A percentile compares a stretch with the other conserved stretches of the same genome.
Conservation (phyloP, 2,888 invertebrate species). For the Cheilosia vulpina region DNA sequence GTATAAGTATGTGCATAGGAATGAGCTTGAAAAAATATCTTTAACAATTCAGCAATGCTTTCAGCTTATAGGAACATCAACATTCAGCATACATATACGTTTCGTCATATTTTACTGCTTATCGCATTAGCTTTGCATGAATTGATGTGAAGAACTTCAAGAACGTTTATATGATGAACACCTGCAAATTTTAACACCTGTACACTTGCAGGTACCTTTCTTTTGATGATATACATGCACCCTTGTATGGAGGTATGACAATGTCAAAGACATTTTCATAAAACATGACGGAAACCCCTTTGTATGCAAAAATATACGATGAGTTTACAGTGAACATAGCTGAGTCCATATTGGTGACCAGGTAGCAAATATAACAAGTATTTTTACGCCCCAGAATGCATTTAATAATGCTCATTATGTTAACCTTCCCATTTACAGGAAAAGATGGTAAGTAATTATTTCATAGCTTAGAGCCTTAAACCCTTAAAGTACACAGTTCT, state of each 20-base stretch:
- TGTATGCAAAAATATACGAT: conserved; percentile 37
- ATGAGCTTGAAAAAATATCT: background rate
- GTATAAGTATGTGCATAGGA: no score
- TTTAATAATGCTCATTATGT: conserved; percentile 62
- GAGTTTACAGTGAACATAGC: conserved; percentile 16
- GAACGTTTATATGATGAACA: conserved; percentile 56
- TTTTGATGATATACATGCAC: conserved; percentile 1
- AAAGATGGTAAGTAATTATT: conserved; percentile 70
- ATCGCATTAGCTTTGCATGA: conserved; percentile 37
- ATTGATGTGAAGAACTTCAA: conserved; percentile 38
- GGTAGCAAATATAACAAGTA: conserved; percentile 63
- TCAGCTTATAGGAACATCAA: background rate
- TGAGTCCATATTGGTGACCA: conserved; percentile 50
- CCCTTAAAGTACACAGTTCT: conserved; percentile 45
- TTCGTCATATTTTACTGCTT: conserved; percentile 6
- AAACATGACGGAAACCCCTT: conserved; percentile 47
- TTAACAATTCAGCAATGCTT: background rate
- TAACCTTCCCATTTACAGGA: conserved; percentile 55
- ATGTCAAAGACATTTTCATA: conserved; percentile 47
- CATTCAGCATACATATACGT: background rate
- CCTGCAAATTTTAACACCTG: conserved; percentile 59
- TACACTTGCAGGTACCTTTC: conserved; percentile 31
- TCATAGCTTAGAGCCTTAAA: conserved; percentile 66
- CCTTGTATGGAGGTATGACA: conserved; percentile 8
- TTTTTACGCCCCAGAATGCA: conserved; percentile 47